phyloP scores from a whole-genome alignment of 2,888 invertebrate species.

The Apodemia mormo region DNA sequence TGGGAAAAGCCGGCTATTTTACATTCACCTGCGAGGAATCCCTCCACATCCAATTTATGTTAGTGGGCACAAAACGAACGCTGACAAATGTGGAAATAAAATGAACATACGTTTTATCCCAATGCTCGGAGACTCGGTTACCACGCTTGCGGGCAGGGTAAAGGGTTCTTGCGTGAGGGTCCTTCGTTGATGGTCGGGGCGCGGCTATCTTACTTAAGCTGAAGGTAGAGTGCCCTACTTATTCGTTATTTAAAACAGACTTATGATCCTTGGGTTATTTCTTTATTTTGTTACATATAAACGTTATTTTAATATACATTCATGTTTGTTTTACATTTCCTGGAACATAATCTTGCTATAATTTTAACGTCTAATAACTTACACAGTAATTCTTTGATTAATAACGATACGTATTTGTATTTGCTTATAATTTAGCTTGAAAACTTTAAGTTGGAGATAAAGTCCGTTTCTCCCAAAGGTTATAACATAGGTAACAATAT shows the following conservation, averaged over 20 bases:
- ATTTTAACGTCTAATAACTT: too few species aligned
- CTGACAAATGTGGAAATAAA: slow-evolving; percentile 82
- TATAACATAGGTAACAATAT: too few species aligned
- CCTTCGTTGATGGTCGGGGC: slow-evolving; percentile 23
- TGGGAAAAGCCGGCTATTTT: slow-evolving; percentile 79
- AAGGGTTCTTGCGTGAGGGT: slow-evolving; percentile 35
- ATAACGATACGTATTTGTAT: too few species aligned
- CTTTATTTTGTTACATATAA: slow-evolving; percentile 2
- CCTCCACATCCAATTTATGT: slow-evolving; percentile 81
- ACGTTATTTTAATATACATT: not conserved
- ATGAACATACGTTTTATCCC: slow-evolving; percentile 80
- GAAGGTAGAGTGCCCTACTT: slow-evolving; percentile 15
- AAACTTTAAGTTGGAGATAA: too few species aligned
- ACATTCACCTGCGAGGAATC: slow-evolving; percentile 80
- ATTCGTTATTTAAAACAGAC: slow-evolving; percentile 17
- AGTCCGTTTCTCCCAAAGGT: too few species aligned
- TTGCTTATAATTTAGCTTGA: too few species aligned
- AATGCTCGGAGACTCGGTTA: slow-evolving; percentile 69
- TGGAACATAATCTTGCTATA: too few species aligned
- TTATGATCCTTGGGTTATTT: slow-evolving; percentile 3
- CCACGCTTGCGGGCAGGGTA: slow-evolving; percentile 44
- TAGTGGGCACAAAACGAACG: slow-evolving; percentile 81
- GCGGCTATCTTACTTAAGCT: slow-evolving; percentile 22
- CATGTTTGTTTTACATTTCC: too few species aligned
- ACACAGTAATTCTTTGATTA: too few species aligned